Base-by-base conservation (phyloP, 2,888 invertebrate species). In the Bugulina stolonifera region DNA sequence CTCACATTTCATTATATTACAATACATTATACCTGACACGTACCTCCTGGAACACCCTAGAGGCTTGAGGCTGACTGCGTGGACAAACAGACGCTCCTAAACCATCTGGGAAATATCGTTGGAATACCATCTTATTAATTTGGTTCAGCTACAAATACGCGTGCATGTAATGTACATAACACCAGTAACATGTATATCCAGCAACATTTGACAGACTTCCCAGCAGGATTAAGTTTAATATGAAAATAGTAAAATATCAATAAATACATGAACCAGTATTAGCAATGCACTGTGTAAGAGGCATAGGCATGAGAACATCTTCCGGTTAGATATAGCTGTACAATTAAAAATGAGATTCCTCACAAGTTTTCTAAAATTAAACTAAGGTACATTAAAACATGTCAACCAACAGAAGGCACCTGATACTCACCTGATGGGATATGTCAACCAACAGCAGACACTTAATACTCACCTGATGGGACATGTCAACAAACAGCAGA, bases 91-190 rank as follows among this genome's bases (percentile, higher is more conserved):
- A 14, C 5, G 2, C 5, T 5, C 32, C 32, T 14, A 64, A 3
- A 5, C 64, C 64, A 25, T 64, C 64, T 2, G 64, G 64, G 32
- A 64, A 64, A 64, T 64, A 64, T 64, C 64, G 25, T 14, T 64
- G 64, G n/a, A 64, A 64, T 2, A 64, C 32, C 64, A 32, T 64
- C n/a, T n/a, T 64, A 32, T 64, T 64, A 32, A 64, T 64, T 27
- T 64, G 32, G 2, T 3, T 14, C 1, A 64, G 64, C 64, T 64
- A 23, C 3, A n/a, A 55, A n/a, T n/a, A n/a, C n/a, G n/a, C n/a
- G n/a, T n/a, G n/a, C n/a, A 52, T 52, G 52, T 52, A 52, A 10
- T 52, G 22, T 52, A 52, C 52, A 52, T 52, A 52, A 14, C 52
- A 22, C 22, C 52, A 52, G 52, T 52, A 14, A 10, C 52, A 52